phyloP scores from a whole-genome alignment of 2,888 invertebrate genomes.

The Deilephila porcellus region DNA sequence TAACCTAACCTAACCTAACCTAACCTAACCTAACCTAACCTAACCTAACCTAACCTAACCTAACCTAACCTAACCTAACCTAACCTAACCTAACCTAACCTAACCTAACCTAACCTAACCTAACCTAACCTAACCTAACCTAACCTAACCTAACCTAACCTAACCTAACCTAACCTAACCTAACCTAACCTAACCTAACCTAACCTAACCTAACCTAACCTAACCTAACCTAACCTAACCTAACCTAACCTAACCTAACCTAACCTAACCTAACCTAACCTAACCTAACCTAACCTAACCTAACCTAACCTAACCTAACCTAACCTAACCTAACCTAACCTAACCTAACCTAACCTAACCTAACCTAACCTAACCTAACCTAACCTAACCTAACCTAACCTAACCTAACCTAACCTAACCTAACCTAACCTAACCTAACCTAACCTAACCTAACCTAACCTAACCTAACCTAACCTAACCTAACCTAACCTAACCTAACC shows the following conservation, averaged over 20 bases:
- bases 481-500: slow-evolving; percentile 31
- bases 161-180: slow-evolving; percentile 28
- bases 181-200: slow-evolving; percentile 29
- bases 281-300: slow-evolving; percentile 36
- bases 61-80: background rate
- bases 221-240: slow-evolving; percentile 24
- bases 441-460: slow-evolving; percentile 33
- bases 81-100: slow-evolving; percentile 20
- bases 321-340: background rate
- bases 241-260: slow-evolving; percentile 42
- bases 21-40: background rate
- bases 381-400: slow-evolving; percentile 30
- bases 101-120: slow-evolving; percentile 9
- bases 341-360: slow-evolving; percentile 11
- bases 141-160: slow-evolving; percentile 30
- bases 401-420: slow-evolving; percentile 38
- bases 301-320: slow-evolving; percentile 34
- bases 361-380: slow-evolving; percentile 11
- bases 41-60: background rate
- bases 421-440: slow-evolving; percentile 40
- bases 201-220: slow-evolving; percentile 35
- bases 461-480: slow-evolving; percentile 36
- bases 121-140: slow-evolving; percentile 29
- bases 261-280: slow-evolving; percentile 31
- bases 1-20: background rate